Conservation (phyloP, 2,888 invertebrate species). For the Suillia variegata region DNA sequence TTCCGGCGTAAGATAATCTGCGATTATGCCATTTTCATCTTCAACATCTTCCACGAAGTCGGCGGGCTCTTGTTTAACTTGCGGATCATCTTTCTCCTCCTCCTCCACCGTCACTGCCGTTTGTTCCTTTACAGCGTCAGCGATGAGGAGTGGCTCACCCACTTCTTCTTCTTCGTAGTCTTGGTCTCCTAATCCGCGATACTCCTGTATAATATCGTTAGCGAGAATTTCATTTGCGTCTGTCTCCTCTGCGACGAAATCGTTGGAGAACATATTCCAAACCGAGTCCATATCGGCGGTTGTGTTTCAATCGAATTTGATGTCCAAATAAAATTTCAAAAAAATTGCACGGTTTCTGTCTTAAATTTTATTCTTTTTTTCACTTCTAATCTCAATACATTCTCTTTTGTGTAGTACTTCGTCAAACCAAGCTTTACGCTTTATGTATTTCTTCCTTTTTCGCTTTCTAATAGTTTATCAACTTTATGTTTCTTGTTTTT, state of each 20-base stretch:
- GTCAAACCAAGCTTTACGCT: neutral
- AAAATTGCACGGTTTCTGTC: too few relatives aligned
- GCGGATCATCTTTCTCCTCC: slow-evolving; percentile 26
- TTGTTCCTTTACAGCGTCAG: too few relatives aligned
- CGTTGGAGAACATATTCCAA: slow-evolving; percentile 53
- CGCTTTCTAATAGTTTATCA: too few relatives aligned
- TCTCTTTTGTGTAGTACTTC: neutral
- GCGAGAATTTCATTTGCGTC: slow-evolving; percentile 10
- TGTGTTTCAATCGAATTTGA: too few relatives aligned
- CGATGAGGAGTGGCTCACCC: slow-evolving; percentile 15
- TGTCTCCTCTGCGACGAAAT: slow-evolving; percentile 39
- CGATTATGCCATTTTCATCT: slow-evolving; percentile 3
- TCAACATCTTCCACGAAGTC: slow-evolving; percentile 12
- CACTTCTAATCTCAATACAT: too few relatives aligned
- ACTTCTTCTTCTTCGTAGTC: slow-evolving; percentile 18
- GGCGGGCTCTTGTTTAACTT: slow-evolving; percentile 20
- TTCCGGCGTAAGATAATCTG: slow-evolving; percentile 19
- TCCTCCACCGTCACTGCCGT: slow-evolving; percentile 31
- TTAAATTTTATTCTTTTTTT: too few relatives aligned
- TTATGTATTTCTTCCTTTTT: neutral
- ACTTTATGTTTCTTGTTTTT: too few relatives aligned
- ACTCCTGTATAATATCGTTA: slow-evolving; percentile 1
- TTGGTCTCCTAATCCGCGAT: slow-evolving; percentile 1
- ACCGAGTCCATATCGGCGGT: slow-evolving; percentile 56
- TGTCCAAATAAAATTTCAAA: too few relatives aligned